Evolutionary conservation across 2,888 invertebrate species (phyloP).

Genomic region (Bursaphelenchus okinawaensis): DNA sequence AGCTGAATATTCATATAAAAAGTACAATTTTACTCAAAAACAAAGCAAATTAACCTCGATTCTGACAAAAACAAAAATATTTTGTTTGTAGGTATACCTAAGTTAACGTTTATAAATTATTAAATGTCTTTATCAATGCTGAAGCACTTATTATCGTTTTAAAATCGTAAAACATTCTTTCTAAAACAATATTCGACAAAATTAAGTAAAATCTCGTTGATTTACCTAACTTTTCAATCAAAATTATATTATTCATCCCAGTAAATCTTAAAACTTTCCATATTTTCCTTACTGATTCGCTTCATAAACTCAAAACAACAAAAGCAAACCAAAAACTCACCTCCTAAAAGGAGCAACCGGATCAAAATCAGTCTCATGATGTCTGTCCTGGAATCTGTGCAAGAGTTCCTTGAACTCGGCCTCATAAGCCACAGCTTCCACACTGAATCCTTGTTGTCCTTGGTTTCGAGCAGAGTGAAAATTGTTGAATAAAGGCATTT

Average conservation of each 20-base stretch:
- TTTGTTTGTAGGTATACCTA: no score
- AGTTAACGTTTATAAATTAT: no score
- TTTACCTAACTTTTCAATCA: no score
- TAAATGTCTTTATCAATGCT: no score
- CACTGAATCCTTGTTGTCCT: background rate
- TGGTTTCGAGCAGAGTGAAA: background rate
- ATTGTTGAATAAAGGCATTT: no score
- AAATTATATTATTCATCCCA: no score
- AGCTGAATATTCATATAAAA: background rate
- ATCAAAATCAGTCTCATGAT: slow-evolving; percentile 3
- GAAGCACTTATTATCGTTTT: no score
- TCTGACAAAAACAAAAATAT: no score
- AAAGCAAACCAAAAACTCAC: background rate
- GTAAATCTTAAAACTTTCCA: background rate
- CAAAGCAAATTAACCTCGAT: no score
- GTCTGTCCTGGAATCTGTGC: background rate
- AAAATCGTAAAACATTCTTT: no score
- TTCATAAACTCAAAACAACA: background rate
- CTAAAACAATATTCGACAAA: no score
- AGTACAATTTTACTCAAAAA: background rate
- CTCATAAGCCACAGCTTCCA: background rate
- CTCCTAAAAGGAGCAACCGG: background rate
- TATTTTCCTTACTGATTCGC: background rate
- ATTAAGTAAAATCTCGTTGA: no score
- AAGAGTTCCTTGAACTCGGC: background rate